phyloP scores from a whole-genome alignment of 2,797 vertebrate species.

The Acomys russatus region DNA sequence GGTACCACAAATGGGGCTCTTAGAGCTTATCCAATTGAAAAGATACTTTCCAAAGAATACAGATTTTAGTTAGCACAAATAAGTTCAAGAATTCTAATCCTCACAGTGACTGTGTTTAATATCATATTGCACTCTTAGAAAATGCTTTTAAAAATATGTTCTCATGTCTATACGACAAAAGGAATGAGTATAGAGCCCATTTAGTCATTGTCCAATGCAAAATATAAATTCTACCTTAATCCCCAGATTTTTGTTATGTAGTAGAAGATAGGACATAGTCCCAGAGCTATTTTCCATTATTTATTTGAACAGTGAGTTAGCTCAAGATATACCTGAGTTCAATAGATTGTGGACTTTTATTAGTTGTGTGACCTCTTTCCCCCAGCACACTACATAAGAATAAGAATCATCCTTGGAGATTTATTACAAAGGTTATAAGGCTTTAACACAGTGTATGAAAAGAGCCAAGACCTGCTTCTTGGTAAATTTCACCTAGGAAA shows the following conservation, averaged over 20 bases:
- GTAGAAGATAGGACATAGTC: neutral
- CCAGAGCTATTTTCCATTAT: conserved; percentile 12
- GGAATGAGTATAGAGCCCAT: neutral
- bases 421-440: conserved; percentile 17
- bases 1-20: rapidly evolving
- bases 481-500: conserved; percentile 15
- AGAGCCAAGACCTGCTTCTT: neutral
- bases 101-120: neutral
- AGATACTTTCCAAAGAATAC: neutral
- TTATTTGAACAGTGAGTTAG: neutral
- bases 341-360: conserved; percentile 30
- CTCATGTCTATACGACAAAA: neutral
- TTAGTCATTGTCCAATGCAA: neutral
- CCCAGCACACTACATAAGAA: neutral
- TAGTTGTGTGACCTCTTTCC: neutral
- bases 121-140: neutral
- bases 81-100: neutral
- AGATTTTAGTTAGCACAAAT: neutral
- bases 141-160: neutral
- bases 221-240: conserved; percentile 39
- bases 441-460: conserved; percentile 14
- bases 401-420: neutral
- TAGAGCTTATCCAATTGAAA: no score
- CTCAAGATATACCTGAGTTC: neutral
- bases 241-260: neutral